Conservation (phyloP, 2,113 vertebrate species). For the Lethenteron camtschaticum region DNA sequence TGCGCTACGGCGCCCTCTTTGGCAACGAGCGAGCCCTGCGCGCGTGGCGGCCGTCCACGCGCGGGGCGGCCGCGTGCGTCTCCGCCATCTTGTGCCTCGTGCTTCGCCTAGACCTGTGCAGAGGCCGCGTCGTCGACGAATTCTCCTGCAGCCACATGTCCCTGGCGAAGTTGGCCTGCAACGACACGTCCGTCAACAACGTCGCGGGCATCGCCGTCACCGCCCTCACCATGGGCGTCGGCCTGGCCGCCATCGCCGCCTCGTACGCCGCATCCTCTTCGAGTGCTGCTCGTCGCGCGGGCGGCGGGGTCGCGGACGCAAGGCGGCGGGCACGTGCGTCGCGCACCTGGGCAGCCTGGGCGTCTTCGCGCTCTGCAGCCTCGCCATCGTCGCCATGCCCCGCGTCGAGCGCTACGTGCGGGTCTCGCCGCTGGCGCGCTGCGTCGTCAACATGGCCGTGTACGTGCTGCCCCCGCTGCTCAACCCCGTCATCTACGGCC, state of each 20-base stretch:
- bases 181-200: slow-evolving; percentile 20
- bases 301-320: slow-evolving; percentile 13
- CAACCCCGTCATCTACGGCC: slow-evolving; percentile 13
- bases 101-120: not conserved
- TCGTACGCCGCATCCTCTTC: slow-evolving; percentile 19
- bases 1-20: not conserved
- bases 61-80: not conserved
- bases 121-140: not conserved
- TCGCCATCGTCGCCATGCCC: too few relatives aligned
- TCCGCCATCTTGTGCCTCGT: not conserved
- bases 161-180: slow-evolving; percentile 19
- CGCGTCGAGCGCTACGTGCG: too few relatives aligned
- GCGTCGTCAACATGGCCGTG: too few relatives aligned
- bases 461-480: slow-evolving; percentile 15
- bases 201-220: slow-evolving; percentile 21
- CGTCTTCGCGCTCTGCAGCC: too few relatives aligned
- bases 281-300: slow-evolving; percentile 12
- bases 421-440: too few relatives aligned
- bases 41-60: not conserved
- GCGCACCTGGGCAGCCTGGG: slow-evolving; percentile 20
- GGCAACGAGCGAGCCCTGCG: not conserved
- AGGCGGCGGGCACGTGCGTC: slow-evolving; percentile 20
- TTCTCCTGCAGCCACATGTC: slow-evolving; percentile 17
- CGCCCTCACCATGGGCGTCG: slow-evolving; percentile 26
- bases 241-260: slow-evolving; percentile 25